Conservation (phyloP, 2,797 vertebrate genomes). For the Darevskia nairensis region DNA sequence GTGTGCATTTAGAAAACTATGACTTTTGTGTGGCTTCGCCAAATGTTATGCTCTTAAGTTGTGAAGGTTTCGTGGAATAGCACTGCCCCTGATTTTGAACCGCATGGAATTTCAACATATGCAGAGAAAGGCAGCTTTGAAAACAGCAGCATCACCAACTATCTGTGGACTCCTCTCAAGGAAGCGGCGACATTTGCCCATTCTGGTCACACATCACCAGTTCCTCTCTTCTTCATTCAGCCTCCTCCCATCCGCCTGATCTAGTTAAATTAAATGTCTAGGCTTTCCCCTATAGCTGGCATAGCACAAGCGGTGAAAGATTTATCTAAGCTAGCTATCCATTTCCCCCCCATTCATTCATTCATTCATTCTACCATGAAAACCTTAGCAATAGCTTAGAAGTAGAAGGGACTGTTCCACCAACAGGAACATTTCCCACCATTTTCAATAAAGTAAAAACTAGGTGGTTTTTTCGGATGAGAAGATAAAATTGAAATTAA, state of each 20-base stretch:
- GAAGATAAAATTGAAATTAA: background rate
- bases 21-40: too few relatives aligned
- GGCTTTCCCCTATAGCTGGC: background rate
- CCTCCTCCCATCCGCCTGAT: too few relatives aligned
- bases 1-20: too few relatives aligned
- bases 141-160: background rate
- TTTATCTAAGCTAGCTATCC: background rate
- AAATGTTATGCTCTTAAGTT: background rate
- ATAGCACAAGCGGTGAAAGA: background rate
- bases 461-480: background rate
- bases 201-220: background rate
- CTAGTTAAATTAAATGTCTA: background rate
- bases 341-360: background rate
- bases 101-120: constrained; percentile 45
- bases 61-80: background rate
- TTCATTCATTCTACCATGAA: background rate
- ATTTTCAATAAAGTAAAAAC: background rate
- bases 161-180: too few relatives aligned
- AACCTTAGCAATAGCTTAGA: background rate
- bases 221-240: background rate
- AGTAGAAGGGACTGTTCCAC: background rate
- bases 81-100: background rate
- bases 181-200: background rate
- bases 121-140: constrained; percentile 28
- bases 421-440: background rate